A percentile compares a stretch with the other conserved stretches of the same genome.
Evolutionary conservation across 1,140 invertebrate species (phyloP).

Genomic region (Drosophila tropicalis): DNA sequence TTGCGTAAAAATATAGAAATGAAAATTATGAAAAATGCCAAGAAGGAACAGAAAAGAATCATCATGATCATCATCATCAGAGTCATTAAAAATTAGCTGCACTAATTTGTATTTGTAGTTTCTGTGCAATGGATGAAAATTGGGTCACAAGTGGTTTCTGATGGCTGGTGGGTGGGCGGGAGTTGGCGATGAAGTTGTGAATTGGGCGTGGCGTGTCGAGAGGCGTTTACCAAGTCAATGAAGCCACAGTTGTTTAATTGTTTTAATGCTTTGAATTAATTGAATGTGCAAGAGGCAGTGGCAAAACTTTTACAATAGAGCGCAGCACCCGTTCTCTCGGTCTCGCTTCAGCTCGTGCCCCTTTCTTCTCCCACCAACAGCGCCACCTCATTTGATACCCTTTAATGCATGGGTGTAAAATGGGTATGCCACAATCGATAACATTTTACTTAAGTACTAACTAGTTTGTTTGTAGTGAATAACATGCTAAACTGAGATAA

Average conservation of each 20-base stretch:
- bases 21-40: conserved; percentile 76
- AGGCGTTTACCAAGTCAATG: conserved; percentile 69
- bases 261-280: conserved; percentile 81
- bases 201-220: conserved; percentile 2
- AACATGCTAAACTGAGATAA: too few relatives aligned
- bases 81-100: conserved; percentile 79
- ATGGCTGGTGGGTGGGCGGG: background rate
- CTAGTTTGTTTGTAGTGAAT: too few relatives aligned
- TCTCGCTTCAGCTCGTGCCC: background rate
- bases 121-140: conserved; percentile 54
- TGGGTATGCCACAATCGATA: too few relatives aligned
- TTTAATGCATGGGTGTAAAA: background rate
- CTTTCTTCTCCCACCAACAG: background rate
- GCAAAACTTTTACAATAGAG: conserved; percentile 24
- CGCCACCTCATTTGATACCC: background rate
- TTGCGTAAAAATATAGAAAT: conserved; percentile 67
- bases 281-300: conserved; percentile 62
- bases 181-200: conserved; percentile 7
- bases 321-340: background rate
- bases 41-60: conserved; percentile 62
- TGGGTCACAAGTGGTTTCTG: conserved; percentile 50
- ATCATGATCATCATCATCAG: background rate
- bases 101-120: conserved; percentile 65
- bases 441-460: too few relatives aligned
- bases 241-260: conserved; percentile 73